phyloP scores from a whole-genome alignment of 2,888 invertebrate genomes.

The Sceliomorpha sp. region DNA sequence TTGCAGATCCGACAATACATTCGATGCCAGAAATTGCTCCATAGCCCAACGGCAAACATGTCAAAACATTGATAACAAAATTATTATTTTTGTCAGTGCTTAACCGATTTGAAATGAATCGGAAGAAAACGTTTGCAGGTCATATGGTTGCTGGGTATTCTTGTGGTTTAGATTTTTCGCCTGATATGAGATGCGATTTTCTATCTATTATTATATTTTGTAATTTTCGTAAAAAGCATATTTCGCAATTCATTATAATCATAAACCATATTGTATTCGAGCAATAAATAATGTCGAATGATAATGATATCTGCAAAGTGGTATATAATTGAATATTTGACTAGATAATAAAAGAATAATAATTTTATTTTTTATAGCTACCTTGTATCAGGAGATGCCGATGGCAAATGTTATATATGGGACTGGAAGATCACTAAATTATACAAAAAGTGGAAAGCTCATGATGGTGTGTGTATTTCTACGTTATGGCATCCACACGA shows the following conservation, averaged over 20 bases:
- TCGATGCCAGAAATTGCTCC: conserved; percentile 98
- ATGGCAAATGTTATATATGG: conserved; percentile 99
- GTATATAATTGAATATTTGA: too few species aligned
- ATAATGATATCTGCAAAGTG: too few species aligned
- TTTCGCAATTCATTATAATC: neutral
- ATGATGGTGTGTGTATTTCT: conserved; percentile 97
- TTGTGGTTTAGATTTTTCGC: conserved; percentile 97
- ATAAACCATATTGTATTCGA: too few species aligned
- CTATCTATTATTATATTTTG: conserved; percentile 4
- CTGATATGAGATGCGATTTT: conserved; percentile 93
- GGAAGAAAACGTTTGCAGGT: conserved; percentile 98
- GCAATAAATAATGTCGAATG: too few species aligned
- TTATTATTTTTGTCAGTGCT: conserved; percentile 98
- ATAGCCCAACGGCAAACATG: conserved; percentile 98
- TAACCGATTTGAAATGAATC: conserved; percentile 98
- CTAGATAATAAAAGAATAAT: neutral
- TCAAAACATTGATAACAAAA: conserved; percentile 99
- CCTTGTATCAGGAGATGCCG: conserved; percentile 98
- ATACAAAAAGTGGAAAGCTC: conserved; percentile 99
- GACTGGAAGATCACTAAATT: conserved; percentile 99
- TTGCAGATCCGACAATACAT: conserved; percentile 99
- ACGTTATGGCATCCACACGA: conserved; percentile 99
- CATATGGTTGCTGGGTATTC: conserved; percentile 99
- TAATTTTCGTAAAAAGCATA: neutral
- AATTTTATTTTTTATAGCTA: conserved; percentile 85